Conservation (phyloP, 1,140 invertebrate genomes). For the Philopotamus ludificatus region DNA sequence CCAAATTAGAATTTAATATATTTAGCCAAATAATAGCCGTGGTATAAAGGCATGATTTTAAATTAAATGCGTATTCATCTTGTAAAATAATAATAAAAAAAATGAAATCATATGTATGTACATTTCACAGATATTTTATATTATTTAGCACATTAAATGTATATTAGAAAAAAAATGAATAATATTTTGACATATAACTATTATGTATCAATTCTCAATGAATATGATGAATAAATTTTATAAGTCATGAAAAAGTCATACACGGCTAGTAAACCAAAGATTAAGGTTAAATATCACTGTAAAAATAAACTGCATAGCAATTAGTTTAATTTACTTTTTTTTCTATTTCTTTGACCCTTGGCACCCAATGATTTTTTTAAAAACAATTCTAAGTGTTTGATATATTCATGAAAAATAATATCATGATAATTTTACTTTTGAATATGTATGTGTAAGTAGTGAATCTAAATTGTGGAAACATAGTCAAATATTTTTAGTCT, state of each 20-base stretch:
- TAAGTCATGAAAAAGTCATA: slow-evolving; percentile 23
- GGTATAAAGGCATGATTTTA: slow-evolving; percentile 1
- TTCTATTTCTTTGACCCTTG: too few relatives aligned
- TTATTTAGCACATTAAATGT: slow-evolving; percentile 13
- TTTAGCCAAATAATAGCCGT: slow-evolving; percentile 14
- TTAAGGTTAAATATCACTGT: slow-evolving; percentile 28
- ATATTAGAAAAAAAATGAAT: too few relatives aligned
- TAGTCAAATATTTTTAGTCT: background rate
- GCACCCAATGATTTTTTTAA: background rate
- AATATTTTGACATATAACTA: background rate
- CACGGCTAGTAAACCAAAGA: slow-evolving; percentile 41
- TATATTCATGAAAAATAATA: too few relatives aligned
- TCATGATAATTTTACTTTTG: background rate
- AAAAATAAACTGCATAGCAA: slow-evolving; percentile 14
- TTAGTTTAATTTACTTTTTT: background rate
- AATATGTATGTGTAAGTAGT: background rate
- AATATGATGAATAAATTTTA: background rate
- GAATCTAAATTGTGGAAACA: background rate
- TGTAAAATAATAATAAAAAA: too few relatives aligned
- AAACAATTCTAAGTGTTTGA: too few relatives aligned
- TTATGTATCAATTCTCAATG: background rate
- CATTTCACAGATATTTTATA: too few relatives aligned
- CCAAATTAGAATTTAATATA: too few relatives aligned
- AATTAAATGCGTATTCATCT: too few relatives aligned
- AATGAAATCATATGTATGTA: background rate